A percentile compares a stretch with the other conserved stretches of the same genome.
phyloP scores from a whole-genome alignment of 2,888 invertebrate species.

The Ennomos fuscantarius region DNA sequence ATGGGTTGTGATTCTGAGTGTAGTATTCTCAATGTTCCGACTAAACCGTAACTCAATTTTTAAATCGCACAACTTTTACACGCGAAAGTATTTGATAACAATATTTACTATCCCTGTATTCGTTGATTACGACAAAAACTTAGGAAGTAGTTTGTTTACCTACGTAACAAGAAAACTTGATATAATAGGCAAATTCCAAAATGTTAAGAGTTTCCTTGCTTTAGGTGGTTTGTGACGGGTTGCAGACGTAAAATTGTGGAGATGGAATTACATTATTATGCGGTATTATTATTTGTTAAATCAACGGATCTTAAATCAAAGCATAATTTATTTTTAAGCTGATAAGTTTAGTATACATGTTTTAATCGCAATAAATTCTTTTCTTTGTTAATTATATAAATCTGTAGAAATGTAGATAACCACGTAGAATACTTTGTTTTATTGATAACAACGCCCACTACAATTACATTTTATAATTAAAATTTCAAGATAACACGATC shows the following conservation, averaged over 20 bases:
- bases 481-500: conserved; percentile 6
- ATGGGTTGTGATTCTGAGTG: too few relatives aligned
- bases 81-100: conserved; percentile 39
- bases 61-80: conserved; percentile 39
- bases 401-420: conserved; percentile 83
- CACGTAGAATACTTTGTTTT: conserved; percentile 54
- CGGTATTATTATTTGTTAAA: conserved; percentile 57
- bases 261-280: conserved; percentile 46
- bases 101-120: conserved; percentile 34
- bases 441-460: conserved; percentile 19
- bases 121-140: conserved; percentile 31
- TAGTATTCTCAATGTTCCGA: conserved; percentile 10
- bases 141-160: conserved; percentile 36
- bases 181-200: conserved; percentile 34
- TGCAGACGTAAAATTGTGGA: conserved; percentile 26
- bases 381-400: conserved; percentile 54
- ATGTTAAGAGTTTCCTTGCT: conserved; percentile 36
- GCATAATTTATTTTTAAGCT: conserved; percentile 73
- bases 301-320: conserved; percentile 54
- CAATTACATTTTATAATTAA: conserved; percentile 12
- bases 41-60: conserved; percentile 27
- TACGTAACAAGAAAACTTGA: conserved; percentile 33
- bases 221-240: conserved; percentile 29
- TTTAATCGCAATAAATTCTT: conserved; percentile 54
- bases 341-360: conserved; percentile 58